These are phyloP conservation scores for Acanthoscelides obtectus DNA, from an alignment of 2,888 invertebrate genomes.

Conservation along the genomic window DNA sequence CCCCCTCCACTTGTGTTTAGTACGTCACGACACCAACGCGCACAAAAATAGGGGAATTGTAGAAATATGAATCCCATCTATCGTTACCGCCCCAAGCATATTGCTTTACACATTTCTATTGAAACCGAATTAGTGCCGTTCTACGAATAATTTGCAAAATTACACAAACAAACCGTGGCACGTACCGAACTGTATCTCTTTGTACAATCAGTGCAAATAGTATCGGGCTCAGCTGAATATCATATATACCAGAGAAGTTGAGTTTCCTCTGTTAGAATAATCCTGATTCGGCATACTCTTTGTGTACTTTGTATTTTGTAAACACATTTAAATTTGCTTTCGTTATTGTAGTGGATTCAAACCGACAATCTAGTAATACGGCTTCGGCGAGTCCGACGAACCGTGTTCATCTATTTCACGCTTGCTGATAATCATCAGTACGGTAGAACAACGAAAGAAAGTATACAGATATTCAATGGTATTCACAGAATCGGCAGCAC, in stretches of 20 bases:
- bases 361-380: too few species aligned
- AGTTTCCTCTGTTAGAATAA: background rate
- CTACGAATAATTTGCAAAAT: background rate
- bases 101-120: background rate
- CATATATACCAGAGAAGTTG: background rate
- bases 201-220: background rate
- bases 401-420: too few species aligned
- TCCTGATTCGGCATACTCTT: background rate
- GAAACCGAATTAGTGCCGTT: background rate
- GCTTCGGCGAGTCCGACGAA: too few species aligned
- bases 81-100: background rate
- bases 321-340: too few species aligned
- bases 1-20: too few species aligned
- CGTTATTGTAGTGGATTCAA: too few species aligned
- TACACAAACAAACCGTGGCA: background rate
- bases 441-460: too few species aligned
- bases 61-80: background rate
- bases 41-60: background rate
- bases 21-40: too few species aligned
- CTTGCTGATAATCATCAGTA: too few species aligned
- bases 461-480: too few species aligned
- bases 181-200: background rate
- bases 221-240: background rate
- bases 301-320: background rate
- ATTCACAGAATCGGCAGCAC: too few species aligned